Evolutionary conservation across 2,113 vertebrate species (phyloP), one percentile per base, ranked within the genome.

Genomic region (Labrus mixtus): DNA sequence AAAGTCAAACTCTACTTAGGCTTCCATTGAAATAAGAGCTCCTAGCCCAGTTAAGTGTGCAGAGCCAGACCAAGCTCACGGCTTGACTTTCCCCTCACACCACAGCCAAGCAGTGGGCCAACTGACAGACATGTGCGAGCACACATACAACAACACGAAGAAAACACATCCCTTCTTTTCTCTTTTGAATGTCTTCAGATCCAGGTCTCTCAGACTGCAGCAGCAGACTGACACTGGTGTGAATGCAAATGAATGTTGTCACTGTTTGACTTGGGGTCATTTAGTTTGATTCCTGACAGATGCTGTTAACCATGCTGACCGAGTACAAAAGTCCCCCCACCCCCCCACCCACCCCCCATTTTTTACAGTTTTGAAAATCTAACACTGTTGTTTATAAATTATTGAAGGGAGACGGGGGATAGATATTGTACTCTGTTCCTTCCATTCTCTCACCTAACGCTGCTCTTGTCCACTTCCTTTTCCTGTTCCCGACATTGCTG

Each of bases 11-110:
- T 93, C 90, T 91, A 92, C 91, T 93, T 93, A 93, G 92, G 91
- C 92, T 82, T 89, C 93, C 86, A 90, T 94, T 94, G 93, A 94
- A 95, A 95, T 93, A 82, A 91, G 93, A 94, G 91, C 93, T 91
- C 81, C 78, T 58, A 88, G 90, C 89, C 85, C 67, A 79, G 88
- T 62, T 87, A 87, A 91, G 92, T 90, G 90, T 86, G 69, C 64
- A 82, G 79, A 89, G 86, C 74, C 83, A 85, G 84, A 81, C 85
- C 79, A 60, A 74, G 85, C 86, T 90, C 86, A 91, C 82, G 75
- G 80, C 87, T 91, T 6, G 3, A 33, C 29, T 33, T 33, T 87
- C 83, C 77, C 83, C 91, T 93, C 87, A 76, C 60, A 68, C 70
- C 72, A 60, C 79, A 87, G 82, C 83, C 85, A 89, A 90, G 74